phyloP scores from a whole-genome alignment of 2,113 vertebrate species.

The Penelope pileata region DNA sequence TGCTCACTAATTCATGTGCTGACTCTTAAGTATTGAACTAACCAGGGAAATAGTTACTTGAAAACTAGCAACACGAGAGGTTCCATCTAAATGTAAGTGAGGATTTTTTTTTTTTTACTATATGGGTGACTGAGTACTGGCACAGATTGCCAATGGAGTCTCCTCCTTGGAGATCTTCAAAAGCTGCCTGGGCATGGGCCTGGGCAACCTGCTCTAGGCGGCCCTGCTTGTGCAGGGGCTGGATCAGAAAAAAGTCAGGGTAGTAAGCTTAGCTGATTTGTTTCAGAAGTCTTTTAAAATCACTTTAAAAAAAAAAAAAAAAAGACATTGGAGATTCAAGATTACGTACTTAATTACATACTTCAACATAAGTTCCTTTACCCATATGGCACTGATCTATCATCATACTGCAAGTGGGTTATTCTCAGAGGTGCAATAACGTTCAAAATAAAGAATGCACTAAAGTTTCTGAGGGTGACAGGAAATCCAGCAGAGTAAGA shows the following conservation, averaged over 20 bases:
- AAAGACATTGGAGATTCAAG: neutral
- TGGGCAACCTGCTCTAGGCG: neutral
- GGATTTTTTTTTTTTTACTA: neutral
- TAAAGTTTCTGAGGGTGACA: conserved; percentile 33
- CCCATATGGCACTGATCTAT: conserved; percentile 14
- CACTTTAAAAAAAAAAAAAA: neutral
- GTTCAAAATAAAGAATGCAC: neutral
- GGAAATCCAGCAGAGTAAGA: conserved; percentile 38
- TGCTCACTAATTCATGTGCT: neutral
- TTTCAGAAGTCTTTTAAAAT: neutral
- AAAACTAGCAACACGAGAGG: neutral
- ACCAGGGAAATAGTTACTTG: neutral
- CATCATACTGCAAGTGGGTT: neutral
- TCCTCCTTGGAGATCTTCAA: neutral
- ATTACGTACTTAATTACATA: neutral
- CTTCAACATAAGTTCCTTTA: neutral
- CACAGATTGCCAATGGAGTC: neutral
- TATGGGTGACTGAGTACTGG: neutral
- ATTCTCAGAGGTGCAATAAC: neutral
- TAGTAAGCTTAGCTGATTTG: neutral
- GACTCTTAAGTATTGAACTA: neutral
- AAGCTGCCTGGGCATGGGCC: neutral
- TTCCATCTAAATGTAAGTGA: neutral
- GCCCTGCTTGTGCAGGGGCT: neutral
- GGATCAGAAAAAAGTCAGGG: neutral